Evolutionary conservation across 1,140 invertebrate species (phyloP).

Genomic region (Listronotus oregonensis): DNA sequence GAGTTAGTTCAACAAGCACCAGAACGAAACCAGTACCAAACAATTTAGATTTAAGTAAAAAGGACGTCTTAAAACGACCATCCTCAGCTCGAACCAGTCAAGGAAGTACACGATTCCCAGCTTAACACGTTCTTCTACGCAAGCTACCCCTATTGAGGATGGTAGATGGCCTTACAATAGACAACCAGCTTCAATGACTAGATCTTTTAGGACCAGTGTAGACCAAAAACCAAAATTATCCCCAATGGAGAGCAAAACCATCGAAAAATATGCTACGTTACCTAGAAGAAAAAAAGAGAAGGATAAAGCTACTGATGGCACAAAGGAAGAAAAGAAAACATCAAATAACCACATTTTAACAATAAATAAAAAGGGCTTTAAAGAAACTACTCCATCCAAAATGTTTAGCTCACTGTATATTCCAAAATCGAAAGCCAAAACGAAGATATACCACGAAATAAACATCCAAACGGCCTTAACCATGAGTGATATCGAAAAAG

Average conservation of each 20-base stretch:
- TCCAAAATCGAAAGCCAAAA: conserved; percentile 61
- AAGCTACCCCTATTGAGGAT: conserved; percentile 69
- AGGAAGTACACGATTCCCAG: conserved; percentile 1
- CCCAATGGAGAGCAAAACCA: conserved; percentile 59
- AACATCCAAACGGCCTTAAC: conserved; percentile 75
- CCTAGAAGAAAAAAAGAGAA: conserved; percentile 69
- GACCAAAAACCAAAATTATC: conserved; percentile 40
- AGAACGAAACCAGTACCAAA: conserved; percentile 39
- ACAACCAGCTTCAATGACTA: conserved; percentile 49
- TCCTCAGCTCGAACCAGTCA: conserved; percentile 22
- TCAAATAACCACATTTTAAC: conserved; percentile 50
- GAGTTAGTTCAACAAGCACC: conserved; percentile 27
- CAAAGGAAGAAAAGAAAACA: conserved; percentile 51
- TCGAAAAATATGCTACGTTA: conserved; percentile 76
- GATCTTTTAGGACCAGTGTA: conserved; percentile 45
- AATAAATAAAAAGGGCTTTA: conserved; percentile 50
- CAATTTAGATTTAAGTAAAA: conserved; percentile 42
- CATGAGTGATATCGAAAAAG: conserved; percentile 70
- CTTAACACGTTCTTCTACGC: conserved; percentile 35
- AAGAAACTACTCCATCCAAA: conserved; percentile 57
- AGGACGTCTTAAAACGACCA: conserved; percentile 33
- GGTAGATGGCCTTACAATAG: conserved; percentile 65
- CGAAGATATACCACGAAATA: conserved; percentile 79
- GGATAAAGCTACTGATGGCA: conserved; percentile 59
- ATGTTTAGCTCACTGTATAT: conserved; percentile 35